Conservation (phyloP, 2,113 vertebrate genomes). For the Illadopsis cleaveri region DNA sequence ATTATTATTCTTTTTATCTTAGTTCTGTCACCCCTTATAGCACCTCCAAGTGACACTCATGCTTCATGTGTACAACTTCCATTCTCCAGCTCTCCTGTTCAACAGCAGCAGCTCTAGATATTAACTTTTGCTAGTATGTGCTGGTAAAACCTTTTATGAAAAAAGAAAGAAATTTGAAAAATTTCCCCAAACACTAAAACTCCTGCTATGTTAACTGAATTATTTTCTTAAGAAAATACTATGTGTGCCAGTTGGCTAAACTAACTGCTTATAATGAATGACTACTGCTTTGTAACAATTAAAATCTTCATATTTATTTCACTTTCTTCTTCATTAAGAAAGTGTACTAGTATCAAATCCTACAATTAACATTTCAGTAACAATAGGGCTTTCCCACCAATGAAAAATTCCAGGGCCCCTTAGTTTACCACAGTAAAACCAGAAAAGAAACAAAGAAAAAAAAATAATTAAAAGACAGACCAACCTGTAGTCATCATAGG, state of each 20-base stretch:
- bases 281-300: neutral
- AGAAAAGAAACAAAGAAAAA: neutral
- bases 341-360: neutral
- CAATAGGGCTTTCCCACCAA: neutral
- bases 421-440: neutral
- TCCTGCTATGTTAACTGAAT: neutral
- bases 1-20: conserved; percentile 12
- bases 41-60: neutral
- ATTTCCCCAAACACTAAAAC: neutral
- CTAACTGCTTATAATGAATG: neutral
- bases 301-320: neutral
- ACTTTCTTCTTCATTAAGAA: neutral
- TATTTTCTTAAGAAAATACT: neutral
- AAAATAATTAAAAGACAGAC: conserved; percentile 54
- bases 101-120: neutral
- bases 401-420: neutral
- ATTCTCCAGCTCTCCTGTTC: neutral
- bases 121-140: neutral
- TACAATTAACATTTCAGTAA: neutral
- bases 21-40: neutral
- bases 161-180: neutral
- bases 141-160: neutral
- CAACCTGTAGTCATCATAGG: conserved; percentile 98
- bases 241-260: neutral
- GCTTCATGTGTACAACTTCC: neutral